Base-by-base conservation (phyloP, 2,797 vertebrate species). In the Pitangus sulphuratus region DNA sequence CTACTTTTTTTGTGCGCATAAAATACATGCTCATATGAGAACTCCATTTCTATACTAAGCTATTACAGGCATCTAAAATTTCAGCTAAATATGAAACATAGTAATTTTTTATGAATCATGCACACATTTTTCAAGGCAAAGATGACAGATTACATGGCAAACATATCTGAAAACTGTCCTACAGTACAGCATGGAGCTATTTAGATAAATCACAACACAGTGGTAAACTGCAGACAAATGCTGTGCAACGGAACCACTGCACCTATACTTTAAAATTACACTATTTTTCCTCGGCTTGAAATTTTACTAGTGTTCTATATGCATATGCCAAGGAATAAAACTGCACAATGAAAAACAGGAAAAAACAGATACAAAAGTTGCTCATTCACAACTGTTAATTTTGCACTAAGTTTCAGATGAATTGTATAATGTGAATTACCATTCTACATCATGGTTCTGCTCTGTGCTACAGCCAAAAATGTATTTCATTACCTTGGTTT, bases 71-170 rank as follows among this genome's bases (percentile, higher is more conserved):
- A 78, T 88, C 90, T 81, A 86, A 75, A 22, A 88, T 74, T 93
- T 86, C 47, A 79, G 65, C 76, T 89, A 95, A 96, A 89, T 91
- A 87, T 68, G 89, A 51, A 92, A 62, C 58, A 87, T n/a, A 80
- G 12, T 64, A 79, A 42, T 62, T 90, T 91, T 90, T 58, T 61
- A 69, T 81, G 65, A 89, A 51, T 68, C 93, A 92, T 95, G 94
- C 95, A 95, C 42, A 72, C 26, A 47, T 86, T 94, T 94, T 95
- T 89, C 95, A 97, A 96, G 90, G 87, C 95, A 95, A 97, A 93
- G 72, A 76, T 75, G 69, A 93, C n/a, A 78, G 62, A 74, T 75
- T 44, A 87, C 11, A 19, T 75, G 57, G 79, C 71, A 95, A 94
- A 93, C 47, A 62, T 88, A 84, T 60, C 68, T 87, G 74, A 70